Conservation (phyloP, 2,888 invertebrate species). For the Ennomos quercinarius region DNA sequence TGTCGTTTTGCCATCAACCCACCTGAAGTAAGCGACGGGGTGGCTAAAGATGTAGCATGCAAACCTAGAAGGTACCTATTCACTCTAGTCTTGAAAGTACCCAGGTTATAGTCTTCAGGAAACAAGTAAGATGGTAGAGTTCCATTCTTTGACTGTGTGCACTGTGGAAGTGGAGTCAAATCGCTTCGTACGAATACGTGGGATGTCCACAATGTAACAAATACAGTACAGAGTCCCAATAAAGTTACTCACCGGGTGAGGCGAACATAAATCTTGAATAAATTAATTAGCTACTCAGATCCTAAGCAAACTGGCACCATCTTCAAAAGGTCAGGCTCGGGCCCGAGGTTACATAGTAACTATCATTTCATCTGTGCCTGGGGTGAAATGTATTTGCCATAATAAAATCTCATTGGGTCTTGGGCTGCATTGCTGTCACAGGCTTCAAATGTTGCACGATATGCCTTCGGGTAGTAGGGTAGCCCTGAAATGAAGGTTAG, state of each 20-base stretch:
- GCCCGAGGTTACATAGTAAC: neutral
- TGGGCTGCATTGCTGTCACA: slow-evolving; percentile 16
- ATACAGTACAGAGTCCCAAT: too few species aligned
- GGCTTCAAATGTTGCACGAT: slow-evolving; percentile 19
- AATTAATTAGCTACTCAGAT: slow-evolving; percentile 6
- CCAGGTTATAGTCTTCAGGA: too few species aligned
- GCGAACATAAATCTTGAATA: slow-evolving; percentile 3
- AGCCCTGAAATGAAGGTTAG: neutral
- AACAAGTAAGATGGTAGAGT: too few species aligned
- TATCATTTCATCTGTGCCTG: neutral
- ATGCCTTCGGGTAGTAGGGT: slow-evolving; percentile 11
- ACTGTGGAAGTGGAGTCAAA: too few species aligned
- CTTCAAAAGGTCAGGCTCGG: slow-evolving; percentile 6
- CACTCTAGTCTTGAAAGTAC: too few species aligned
- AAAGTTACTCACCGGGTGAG: neutral
- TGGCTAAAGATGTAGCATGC: too few species aligned
- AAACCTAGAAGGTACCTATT: too few species aligned
- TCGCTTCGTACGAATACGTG: too few species aligned
- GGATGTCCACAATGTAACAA: too few species aligned
- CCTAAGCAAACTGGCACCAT: slow-evolving; percentile 8
- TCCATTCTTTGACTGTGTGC: too few species aligned
- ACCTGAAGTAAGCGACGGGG: too few species aligned
- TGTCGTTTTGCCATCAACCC: too few species aligned
- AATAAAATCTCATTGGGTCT: slow-evolving; percentile 15
- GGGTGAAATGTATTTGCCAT: slow-evolving; percentile 19